These are phyloP conservation scores for Netelia inedita DNA, from an alignment of 2,888 invertebrate genomes.

Conservation along the genomic window DNA sequence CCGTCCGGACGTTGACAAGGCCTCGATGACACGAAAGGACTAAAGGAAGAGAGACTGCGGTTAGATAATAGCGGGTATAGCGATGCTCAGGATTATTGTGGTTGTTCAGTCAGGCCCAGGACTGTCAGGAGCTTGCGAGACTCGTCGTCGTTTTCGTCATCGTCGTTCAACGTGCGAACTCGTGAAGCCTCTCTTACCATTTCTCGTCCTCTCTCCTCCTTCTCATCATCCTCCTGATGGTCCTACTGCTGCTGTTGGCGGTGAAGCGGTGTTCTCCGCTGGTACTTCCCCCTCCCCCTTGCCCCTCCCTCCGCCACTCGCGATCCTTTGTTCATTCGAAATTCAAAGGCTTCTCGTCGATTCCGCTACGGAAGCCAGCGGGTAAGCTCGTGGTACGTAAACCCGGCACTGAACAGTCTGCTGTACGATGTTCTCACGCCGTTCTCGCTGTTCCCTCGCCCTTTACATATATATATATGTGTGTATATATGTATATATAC, in stretches of 20 bases:
- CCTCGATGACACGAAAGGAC: conserved; percentile 30
- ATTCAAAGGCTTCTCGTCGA: conserved; percentile 73
- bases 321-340: conserved; percentile 70
- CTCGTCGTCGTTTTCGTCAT: conserved; percentile 16
- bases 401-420: conserved; percentile 1
- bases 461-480: conserved; percentile 4
- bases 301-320: conserved; percentile 28
- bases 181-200: conserved; percentile 25
- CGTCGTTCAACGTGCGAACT: conserved; percentile 48
- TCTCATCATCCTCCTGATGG: conserved; percentile 25
- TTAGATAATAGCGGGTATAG: conserved; percentile 66
- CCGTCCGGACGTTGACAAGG: neutral
- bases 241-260: neutral
- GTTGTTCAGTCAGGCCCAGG: neutral
- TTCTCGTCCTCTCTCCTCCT: neutral
- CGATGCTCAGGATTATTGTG: conserved; percentile 50
- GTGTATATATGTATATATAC: conserved; percentile 13
- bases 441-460: conserved; percentile 64
- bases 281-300: conserved; percentile 38
- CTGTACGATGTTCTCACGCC: conserved; percentile 61
- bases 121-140: conserved; percentile 28
- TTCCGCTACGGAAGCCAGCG: conserved; percentile 71
- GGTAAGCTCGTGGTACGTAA: conserved; percentile 40
- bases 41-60: conserved; percentile 52
- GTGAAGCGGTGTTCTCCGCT: neutral